Conservation (phyloP, 2,888 invertebrate genomes). For the Arenicola marina region DNA sequence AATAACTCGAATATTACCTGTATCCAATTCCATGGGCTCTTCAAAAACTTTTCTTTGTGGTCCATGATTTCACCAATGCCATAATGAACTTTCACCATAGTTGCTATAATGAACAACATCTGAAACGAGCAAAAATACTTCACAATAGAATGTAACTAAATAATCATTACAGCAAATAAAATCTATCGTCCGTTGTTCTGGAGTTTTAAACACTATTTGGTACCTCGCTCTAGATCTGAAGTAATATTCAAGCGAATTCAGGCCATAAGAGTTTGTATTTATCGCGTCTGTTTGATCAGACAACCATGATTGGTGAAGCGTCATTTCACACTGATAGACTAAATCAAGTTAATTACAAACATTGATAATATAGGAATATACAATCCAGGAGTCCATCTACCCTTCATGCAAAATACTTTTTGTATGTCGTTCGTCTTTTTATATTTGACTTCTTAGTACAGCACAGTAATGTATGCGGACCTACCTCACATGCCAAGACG, state of each 20-base stretch:
- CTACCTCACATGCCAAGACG: constrained; percentile 55
- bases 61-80: constrained; percentile 38
- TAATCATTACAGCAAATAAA: not conserved
- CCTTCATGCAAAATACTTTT: not conserved
- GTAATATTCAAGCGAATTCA: no score
- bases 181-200: no score
- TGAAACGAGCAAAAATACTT: constrained; percentile 27
- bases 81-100: constrained; percentile 41
- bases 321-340: no score
- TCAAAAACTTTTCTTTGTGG: constrained; percentile 40
- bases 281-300: no score
- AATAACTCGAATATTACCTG: no score
- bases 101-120: constrained; percentile 51
- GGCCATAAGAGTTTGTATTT: no score
- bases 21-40: constrained; percentile 45
- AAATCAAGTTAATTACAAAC: no score
- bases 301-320: no score
- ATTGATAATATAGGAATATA: not conserved
- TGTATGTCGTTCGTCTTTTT: no score
- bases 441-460: no score
- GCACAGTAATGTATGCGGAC: not conserved
- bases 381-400: not conserved
- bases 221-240: no score
- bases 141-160: not conserved
- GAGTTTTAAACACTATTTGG: no score